These are phyloP conservation scores for Otis tarda DNA, from an alignment of 2,113 vertebrate species.

Conservation along the genomic window DNA sequence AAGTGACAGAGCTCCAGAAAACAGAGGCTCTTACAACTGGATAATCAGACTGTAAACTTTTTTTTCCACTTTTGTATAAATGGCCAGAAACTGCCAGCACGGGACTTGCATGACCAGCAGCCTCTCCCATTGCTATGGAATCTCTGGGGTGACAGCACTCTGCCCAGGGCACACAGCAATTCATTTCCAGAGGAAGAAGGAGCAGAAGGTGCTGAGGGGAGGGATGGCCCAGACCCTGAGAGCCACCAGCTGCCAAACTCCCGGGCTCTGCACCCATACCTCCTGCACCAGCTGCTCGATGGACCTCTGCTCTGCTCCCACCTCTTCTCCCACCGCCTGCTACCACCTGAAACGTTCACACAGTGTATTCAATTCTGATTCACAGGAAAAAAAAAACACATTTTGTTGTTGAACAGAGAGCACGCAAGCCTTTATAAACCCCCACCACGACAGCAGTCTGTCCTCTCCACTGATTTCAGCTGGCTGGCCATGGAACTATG, in stretches of 20 bases:
- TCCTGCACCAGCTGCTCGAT: fast-evolving
- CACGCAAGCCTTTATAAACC: background rate
- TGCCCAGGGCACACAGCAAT: no score
- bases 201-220: background rate
- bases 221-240: background rate
- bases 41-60: background rate
- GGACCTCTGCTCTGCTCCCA: background rate
- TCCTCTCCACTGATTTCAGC: background rate
- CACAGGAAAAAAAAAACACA: background rate
- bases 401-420: background rate
- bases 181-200: background rate
- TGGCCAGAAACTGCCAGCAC: background rate
- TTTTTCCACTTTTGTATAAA: background rate
- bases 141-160: background rate
- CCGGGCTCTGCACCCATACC: background rate
- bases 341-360: background rate
- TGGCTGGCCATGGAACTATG: fast-evolving
- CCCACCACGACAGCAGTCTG: no score
- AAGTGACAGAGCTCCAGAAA: background rate
- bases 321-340: background rate
- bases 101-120: no score
- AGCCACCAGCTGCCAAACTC: background rate
- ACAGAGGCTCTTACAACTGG: background rate
- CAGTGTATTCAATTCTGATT: background rate
- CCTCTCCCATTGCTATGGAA: no score